A percentile compares a stretch with the other conserved stretches of the same genome.
These are phyloP conservation scores for Rhingia rostrata DNA, from an alignment of 2,888 invertebrate genomes.

Conservation along the genomic window DNA sequence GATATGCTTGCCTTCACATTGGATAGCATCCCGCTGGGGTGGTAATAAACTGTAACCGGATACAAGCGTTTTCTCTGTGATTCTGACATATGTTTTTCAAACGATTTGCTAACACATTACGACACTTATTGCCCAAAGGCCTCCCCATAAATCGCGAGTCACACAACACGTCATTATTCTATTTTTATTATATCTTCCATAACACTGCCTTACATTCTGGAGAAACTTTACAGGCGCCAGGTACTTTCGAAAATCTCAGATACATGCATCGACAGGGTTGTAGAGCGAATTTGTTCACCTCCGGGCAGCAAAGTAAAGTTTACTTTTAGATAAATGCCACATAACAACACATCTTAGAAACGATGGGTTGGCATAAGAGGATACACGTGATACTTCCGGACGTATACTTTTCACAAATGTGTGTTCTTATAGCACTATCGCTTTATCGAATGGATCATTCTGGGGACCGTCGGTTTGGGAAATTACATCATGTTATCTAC, in stretches of 20 bases:
- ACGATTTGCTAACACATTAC: slow-evolving; percentile 70
- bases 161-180: slow-evolving; percentile 59
- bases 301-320: slow-evolving; percentile 55
- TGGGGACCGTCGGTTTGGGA: slow-evolving; percentile 52
- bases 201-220: slow-evolving; percentile 26
- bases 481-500: slow-evolving; percentile 55
- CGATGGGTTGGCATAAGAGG: slow-evolving; percentile 35
- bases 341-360: slow-evolving; percentile 47
- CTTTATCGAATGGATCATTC: slow-evolving; percentile 48
- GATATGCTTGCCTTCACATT: slow-evolving; percentile 40
- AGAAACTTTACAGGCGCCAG: slow-evolving; percentile 52
- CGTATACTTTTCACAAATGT: slow-evolving; percentile 33
- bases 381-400: slow-evolving; percentile 69
- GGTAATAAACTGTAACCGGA: slow-evolving; percentile 70
- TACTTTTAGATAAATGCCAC: slow-evolving; percentile 53
- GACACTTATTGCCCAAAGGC: slow-evolving; percentile 72
- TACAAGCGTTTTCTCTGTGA: slow-evolving; percentile 71
- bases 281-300: slow-evolving; percentile 62
- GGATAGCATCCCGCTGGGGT: slow-evolving; percentile 68
- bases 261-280: slow-evolving; percentile 35
- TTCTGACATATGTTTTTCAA: slow-evolving; percentile 73
- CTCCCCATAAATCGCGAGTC: slow-evolving; percentile 73
- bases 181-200: slow-evolving; percentile 54
- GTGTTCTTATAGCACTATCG: slow-evolving; percentile 14
- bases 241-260: slow-evolving; percentile 21